Evolutionary conservation across 2,797 vertebrate genomes (phyloP), one percentile per base, ranked within the genome.

Genomic region (Eulemur mongoz): DNA sequence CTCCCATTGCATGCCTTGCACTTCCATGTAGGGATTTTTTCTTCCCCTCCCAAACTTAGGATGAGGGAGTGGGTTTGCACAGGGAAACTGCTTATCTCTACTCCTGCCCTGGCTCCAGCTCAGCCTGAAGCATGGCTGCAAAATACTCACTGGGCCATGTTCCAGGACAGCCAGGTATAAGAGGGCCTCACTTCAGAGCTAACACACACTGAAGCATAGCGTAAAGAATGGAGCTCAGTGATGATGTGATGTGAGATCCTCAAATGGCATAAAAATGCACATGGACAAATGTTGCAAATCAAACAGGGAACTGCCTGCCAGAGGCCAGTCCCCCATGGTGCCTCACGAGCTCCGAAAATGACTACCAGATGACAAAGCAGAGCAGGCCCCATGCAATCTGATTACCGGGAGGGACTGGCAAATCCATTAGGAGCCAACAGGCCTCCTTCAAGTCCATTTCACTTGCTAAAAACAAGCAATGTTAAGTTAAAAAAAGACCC

Each of bases 291-390:
- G 80, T 40, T 73, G 50, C 93, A 54, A 89, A 93, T 96, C 96
- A 86, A 82, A 73, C 2, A 2, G 38, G 7, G 86, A 63, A 2
- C 15, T 15, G 65, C 82, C 63, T 93, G 96, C 96, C 91, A 94
- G 93, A 96, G 59, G 70, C 81, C 8, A 20, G 89, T 61, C 93
- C 89, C 85, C 65, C 1, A 2, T 32, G 83, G 91, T 22, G 93
- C 40, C 94, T 90, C 84, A 2, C 79, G 4, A 15, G 67, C 89
- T 83, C 91, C 0, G 7, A 54, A 97, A 97, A 98, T 88, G 93
- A 94, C 82, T 61, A 86, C 57, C 95, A 95, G 95, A 94, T 84
- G 95, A 93, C 38, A 50, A 52, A 87, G 82, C 86, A 48, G 52
- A 67, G 80, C 48, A 38, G 86, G 27, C 50, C 70, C 48, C 57